Evolutionary conservation across 2,797 vertebrate species (phyloP).

Genomic region (Poecilia wingei): DNA sequence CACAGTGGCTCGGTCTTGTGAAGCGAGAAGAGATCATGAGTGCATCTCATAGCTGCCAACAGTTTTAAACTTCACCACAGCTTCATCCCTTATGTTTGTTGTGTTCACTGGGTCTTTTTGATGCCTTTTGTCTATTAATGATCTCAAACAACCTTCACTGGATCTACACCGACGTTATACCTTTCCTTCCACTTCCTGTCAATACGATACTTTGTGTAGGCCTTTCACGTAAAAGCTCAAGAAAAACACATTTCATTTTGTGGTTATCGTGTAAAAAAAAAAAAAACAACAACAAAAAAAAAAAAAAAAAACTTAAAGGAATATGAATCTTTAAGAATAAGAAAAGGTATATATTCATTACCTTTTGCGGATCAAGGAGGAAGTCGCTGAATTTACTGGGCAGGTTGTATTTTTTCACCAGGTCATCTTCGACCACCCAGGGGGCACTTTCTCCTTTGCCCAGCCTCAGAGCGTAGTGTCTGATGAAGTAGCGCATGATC

Average conservation of each 20-base stretch:
- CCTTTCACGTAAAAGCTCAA: not conserved
- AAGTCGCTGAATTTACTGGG: conserved; percentile 99
- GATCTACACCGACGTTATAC: not conserved
- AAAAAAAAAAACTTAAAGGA: not conserved
- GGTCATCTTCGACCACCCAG: conserved; percentile 96
- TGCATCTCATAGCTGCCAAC: not conserved
- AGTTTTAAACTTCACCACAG: not conserved
- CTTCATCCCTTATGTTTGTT: not conserved
- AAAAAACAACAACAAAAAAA: not conserved
- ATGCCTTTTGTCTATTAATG: not conserved
- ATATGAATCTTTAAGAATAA: not conserved
- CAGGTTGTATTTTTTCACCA: conserved; percentile 93
- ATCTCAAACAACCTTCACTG: not conserved
- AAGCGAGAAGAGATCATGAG: not conserved
- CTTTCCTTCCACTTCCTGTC: not conserved
- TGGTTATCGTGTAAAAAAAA: not conserved
- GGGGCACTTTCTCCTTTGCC: conserved; percentile 94
- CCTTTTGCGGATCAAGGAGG: conserved; percentile 95
- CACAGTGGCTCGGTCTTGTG: not conserved
- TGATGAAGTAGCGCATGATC: conserved; percentile 97
- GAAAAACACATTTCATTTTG: not conserved
- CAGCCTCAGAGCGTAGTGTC: conserved; percentile 90
- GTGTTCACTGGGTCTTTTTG: not conserved
- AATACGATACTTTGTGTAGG: not conserved
- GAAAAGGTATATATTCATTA: conserved; percentile 52